Conservation (phyloP, 1,140 invertebrate genomes). For the Tetranychus urticae region DNA sequence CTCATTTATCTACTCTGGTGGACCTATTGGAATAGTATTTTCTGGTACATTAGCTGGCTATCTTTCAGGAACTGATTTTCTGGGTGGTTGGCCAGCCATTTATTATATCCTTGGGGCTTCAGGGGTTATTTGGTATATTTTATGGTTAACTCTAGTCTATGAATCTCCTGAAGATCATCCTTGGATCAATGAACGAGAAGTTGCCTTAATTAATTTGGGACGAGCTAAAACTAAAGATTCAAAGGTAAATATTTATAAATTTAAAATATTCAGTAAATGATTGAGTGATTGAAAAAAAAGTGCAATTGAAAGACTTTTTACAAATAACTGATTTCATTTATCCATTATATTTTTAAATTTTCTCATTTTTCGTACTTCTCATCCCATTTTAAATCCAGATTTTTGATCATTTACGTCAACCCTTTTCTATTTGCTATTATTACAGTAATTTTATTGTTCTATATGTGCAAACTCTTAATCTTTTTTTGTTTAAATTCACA, state of each 20-base stretch:
- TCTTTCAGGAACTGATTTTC: constrained; percentile 34
- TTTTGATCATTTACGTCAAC: no score
- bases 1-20: constrained; percentile 12
- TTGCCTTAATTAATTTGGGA: constrained; percentile 29
- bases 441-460: no score
- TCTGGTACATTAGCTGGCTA: constrained; percentile 15
- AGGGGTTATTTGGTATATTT: constrained; percentile 50
- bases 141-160: constrained; percentile 60
- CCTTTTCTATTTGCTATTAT: no score
- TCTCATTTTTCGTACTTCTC: no score
- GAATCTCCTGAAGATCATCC: constrained; percentile 65
- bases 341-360: no score
- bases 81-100: constrained; percentile 9
- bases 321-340: no score
- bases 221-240: not conserved
- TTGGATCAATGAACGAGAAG: constrained; percentile 35
- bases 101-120: constrained; percentile 20
- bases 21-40: constrained; percentile 17
- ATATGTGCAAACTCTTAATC: no score
- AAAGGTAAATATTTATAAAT: not conserved
- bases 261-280: no score
- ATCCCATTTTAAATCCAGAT: no score
- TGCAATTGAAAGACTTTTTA: no score
- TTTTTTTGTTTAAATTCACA: no score
- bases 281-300: no score